Evolutionary conservation across 2,797 vertebrate genomes (phyloP).

Genomic region (Neopelma chrysocephalum): DNA sequence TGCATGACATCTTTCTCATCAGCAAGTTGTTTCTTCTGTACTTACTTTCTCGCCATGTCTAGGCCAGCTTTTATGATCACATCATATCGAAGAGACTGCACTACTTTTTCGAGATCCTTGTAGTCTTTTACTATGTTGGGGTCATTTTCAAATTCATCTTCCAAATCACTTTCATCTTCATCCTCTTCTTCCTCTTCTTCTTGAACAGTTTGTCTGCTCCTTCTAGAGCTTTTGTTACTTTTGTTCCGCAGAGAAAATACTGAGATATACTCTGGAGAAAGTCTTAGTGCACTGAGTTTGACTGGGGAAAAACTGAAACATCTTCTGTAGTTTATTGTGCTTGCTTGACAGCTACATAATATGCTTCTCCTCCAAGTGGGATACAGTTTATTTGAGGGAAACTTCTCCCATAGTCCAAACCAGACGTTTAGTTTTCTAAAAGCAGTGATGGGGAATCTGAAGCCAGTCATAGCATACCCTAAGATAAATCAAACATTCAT

Average conservation of each 20-base stretch:
- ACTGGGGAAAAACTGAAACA: conserved; percentile 52
- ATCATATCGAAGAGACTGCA: conserved; percentile 89
- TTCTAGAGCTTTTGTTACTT: conserved; percentile 84
- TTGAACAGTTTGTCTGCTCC: conserved; percentile 60
- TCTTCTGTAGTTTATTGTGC: conserved; percentile 36
- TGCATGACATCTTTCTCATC: neutral
- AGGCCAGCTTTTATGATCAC: conserved; percentile 88
- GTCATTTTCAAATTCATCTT: conserved; percentile 81
- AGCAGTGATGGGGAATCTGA: conserved; percentile 62
- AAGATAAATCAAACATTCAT: conserved; percentile 22
- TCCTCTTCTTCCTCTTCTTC: conserved; percentile 78
- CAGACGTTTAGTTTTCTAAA: conserved; percentile 72
- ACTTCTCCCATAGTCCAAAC: conserved; percentile 68
- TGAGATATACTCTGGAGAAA: conserved; percentile 46
- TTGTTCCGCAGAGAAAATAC: conserved; percentile 81
- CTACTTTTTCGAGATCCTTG: conserved; percentile 89
- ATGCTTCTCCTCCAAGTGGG: conserved; percentile 61
- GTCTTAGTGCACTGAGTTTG: conserved; percentile 48
- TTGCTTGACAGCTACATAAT: conserved; percentile 54
- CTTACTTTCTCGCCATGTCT: conserved; percentile 92
- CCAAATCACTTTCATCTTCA: conserved; percentile 78
- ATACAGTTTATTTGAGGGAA: conserved; percentile 40
- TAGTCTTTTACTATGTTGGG: conserved; percentile 82
- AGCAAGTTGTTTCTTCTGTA: conserved; percentile 21
- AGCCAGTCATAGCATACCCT: conserved; percentile 71